phyloP scores from a whole-genome alignment of 2,113 vertebrate species.

The Ivindomyrus marchei region DNA sequence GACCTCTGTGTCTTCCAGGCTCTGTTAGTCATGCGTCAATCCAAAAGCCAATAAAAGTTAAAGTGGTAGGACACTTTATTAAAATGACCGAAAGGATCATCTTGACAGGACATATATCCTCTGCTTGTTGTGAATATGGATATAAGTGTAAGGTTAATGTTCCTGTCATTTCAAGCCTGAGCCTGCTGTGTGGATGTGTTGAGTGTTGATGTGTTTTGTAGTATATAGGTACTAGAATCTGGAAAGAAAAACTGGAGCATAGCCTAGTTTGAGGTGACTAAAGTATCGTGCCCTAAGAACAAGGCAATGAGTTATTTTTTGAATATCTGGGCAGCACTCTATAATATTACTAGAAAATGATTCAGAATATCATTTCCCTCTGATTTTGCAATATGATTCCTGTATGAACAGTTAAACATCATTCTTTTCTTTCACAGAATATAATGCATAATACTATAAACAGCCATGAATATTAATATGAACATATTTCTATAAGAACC shows the following conservation, averaged over 20 bases:
- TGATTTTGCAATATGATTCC: neutral
- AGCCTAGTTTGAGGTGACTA: neutral
- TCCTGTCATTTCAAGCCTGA: constrained; percentile 19
- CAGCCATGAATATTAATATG: neutral
- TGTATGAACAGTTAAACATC: neutral
- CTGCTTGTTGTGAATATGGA: constrained; percentile 41
- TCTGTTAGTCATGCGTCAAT: constrained; percentile 52
- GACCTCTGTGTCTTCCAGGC: constrained; percentile 25
- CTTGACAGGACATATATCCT: constrained; percentile 39
- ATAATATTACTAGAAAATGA: neutral
- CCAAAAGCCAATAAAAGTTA: constrained; percentile 41
- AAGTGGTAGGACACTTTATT: constrained; percentile 51
- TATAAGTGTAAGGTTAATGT: constrained; percentile 42
- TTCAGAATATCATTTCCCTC: neutral
- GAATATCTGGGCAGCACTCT: neutral
- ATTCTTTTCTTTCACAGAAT: neutral
- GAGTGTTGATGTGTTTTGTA: neutral
- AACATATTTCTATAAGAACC: neutral
- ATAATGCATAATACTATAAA: neutral
- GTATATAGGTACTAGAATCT: neutral
- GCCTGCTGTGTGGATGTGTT: neutral
- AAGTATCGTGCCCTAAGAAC: neutral
- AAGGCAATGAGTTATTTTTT: neutral
- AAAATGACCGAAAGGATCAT: constrained; percentile 44
- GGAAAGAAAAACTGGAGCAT: neutral